phyloP scores from a whole-genome alignment of 2,113 vertebrate genomes.

The Rallus limicola region DNA sequence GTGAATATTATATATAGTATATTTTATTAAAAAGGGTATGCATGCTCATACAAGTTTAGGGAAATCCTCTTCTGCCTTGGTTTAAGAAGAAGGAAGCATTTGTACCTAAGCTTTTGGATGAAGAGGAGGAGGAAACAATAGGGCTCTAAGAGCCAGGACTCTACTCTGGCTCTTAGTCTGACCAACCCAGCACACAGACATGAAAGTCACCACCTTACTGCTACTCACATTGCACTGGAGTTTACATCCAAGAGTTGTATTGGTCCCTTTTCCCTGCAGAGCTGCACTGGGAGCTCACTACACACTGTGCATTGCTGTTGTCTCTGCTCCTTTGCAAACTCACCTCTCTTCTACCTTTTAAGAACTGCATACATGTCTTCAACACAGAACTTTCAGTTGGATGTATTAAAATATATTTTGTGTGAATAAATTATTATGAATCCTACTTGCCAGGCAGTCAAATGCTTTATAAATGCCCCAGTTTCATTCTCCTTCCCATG shows the following conservation, averaged over 20 bases:
- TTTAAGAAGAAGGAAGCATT: neutral
- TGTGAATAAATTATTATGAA: neutral
- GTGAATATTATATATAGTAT: rapidly evolving
- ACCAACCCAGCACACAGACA: neutral
- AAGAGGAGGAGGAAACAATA: neutral
- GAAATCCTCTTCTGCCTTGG: neutral
- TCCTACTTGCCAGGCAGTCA: neutral
- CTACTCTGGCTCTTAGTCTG: neutral
- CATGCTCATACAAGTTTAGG: neutral
- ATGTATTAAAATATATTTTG: neutral
- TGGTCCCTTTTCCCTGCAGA: neutral
- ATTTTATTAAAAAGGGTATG: neutral
- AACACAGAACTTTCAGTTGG: neutral
- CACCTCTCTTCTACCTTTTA: neutral
- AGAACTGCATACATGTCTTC: neutral
- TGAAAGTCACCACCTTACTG: neutral
- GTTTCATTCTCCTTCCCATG: neutral
- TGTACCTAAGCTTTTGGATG: neutral
- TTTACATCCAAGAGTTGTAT: neutral
- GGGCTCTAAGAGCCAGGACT: neutral
- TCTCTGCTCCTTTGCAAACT: neutral
- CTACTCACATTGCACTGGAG: neutral
- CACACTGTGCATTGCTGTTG: neutral
- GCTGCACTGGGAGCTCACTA: neutral
- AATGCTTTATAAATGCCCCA: neutral